Evolutionary conservation across 2,113 vertebrate genomes (phyloP).

Genomic region (Poecilia latipinna): DNA sequence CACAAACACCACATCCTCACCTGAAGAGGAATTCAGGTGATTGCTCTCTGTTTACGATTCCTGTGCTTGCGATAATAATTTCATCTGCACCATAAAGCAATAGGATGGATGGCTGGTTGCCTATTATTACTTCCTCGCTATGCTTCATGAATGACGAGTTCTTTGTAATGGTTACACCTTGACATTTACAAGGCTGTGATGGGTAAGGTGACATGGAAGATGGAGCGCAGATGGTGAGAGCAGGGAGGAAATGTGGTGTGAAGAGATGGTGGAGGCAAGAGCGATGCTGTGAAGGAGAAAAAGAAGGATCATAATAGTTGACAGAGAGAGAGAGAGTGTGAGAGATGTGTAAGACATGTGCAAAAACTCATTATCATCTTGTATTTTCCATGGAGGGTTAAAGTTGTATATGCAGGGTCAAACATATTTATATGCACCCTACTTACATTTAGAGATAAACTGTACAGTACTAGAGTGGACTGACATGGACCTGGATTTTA

Average conservation of each 20-base stretch:
- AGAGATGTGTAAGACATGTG: neutral
- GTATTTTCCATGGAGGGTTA: no score
- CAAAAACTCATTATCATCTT: neutral
- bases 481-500: no score
- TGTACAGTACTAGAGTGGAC: neutral
- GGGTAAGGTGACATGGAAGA: conserved; percentile 38
- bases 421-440: neutral
- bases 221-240: conserved; percentile 46
- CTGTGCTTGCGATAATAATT: neutral
- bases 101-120: no score
- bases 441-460: neutral
- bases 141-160: conserved; percentile 4
- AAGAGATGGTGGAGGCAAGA: neutral
- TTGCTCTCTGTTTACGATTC: neutral
- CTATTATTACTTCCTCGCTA: neutral
- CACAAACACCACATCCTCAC: neutral
- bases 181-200: conserved; percentile 42
- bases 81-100: neutral
- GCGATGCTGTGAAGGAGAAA: neutral
- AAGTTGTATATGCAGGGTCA: no score
- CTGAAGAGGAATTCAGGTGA: neutral
- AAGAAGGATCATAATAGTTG: neutral
- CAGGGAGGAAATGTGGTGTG: conserved; percentile 13
- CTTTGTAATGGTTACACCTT: conserved; percentile 32
- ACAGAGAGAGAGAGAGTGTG: conserved; percentile 10